A percentile compares a stretch with the other conserved stretches of the same genome.
Conservation (phyloP, 2,113 vertebrate genomes). For the Ibidorhyncha struthersii region DNA sequence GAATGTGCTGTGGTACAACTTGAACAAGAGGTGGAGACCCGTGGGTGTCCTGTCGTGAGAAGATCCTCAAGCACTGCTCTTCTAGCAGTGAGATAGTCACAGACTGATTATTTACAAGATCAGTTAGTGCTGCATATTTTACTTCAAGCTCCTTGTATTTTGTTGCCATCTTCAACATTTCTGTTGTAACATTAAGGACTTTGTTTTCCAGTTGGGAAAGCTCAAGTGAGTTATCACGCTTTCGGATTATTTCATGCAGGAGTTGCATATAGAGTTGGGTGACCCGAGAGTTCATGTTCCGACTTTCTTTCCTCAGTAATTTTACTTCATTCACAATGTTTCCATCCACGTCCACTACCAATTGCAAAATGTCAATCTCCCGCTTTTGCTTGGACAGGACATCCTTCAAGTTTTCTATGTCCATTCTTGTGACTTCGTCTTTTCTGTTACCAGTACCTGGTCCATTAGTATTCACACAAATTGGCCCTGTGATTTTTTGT, state of each 20-base stretch:
- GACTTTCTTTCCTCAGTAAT: conserved; percentile 94
- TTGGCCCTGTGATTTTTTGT: conserved; percentile 95
- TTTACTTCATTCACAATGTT: conserved; percentile 98
- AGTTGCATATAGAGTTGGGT: conserved; percentile 99
- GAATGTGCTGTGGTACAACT: conserved; percentile 91
- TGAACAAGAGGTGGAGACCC: conserved; percentile 91
- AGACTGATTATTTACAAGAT: conserved; percentile 96
- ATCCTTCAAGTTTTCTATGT: conserved; percentile 92
- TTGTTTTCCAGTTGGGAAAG: conserved; percentile 95
- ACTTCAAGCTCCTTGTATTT: conserved; percentile 91
- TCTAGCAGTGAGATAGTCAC: conserved; percentile 87
- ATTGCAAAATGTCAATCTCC: conserved; percentile 92
- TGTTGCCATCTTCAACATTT: conserved; percentile 92
- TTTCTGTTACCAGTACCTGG: conserved; percentile 79
- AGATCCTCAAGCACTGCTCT: conserved; percentile 88
- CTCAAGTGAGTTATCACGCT: conserved; percentile 95
- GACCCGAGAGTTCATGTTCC: conserved; percentile 98
- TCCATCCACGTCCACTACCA: conserved; percentile 95
- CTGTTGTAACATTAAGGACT: conserved; percentile 93
- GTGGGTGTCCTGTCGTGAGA: conserved; percentile 82
- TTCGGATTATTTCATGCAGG: conserved; percentile 96
- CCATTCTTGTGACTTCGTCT: conserved; percentile 93
- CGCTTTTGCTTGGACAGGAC: conserved; percentile 90
- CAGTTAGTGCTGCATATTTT: conserved; percentile 86
- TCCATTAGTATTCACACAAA: conserved; percentile 90